Percentiles rank a stretch among this genome's conserved stretches.
These are phyloP conservation scores for Halocaridina rubra DNA, from an alignment of 2,888 invertebrate species.

Conservation along the genomic window DNA sequence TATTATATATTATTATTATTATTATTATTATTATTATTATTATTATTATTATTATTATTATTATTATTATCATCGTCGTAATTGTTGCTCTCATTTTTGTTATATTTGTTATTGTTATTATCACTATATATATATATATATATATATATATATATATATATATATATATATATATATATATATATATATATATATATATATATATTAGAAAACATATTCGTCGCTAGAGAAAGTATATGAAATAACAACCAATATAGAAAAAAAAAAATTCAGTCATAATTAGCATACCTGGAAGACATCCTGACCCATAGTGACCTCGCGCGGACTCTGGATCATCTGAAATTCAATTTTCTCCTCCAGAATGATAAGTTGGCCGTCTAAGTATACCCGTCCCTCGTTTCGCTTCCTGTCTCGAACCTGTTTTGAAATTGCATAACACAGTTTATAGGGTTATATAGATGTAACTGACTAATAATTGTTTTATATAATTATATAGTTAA, in stretches of 20 bases:
- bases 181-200: neutral
- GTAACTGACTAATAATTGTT: neutral
- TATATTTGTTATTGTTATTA: neutral
- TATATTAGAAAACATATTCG: no score
- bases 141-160: neutral
- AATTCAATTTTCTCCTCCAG: neutral
- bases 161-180: neutral
- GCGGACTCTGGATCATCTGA: neutral
- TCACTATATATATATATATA: neutral
- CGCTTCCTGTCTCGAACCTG: slow-evolving; percentile 27
- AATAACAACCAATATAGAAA: no score
- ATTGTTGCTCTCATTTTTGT: no score
- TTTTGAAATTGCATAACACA: no score
- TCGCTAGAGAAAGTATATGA: no score
- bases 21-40: no score
- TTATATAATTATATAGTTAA: no score
- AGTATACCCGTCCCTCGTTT: slow-evolving; percentile 28
- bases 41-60: no score
- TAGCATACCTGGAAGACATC: neutral
- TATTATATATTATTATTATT: no score
- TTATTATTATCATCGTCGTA: no score
- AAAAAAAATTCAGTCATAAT: neutral
- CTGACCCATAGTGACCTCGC: slow-evolving; percentile 16
- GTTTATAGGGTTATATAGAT: neutral
- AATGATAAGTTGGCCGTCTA: slow-evolving; percentile 21